Conservation (phyloP, 2,113 vertebrate species). For the Strix uralensis region DNA sequence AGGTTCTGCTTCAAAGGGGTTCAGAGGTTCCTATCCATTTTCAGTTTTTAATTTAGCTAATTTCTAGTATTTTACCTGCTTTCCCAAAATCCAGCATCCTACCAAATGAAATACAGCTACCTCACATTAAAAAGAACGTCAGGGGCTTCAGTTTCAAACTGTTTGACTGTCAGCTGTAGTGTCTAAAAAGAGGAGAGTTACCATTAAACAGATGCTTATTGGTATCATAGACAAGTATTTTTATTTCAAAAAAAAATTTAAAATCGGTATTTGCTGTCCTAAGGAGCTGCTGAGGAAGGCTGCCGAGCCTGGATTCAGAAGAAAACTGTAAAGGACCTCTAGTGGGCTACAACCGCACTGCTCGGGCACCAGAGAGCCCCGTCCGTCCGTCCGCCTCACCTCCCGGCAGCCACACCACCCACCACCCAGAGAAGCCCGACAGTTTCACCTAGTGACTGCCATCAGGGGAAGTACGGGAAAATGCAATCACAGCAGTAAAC, state of each 20-base stretch:
- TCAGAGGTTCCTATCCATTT: not conserved
- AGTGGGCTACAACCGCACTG: constrained; percentile 2
- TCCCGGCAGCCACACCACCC: not conserved
- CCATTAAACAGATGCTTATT: not conserved
- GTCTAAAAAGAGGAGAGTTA: not conserved
- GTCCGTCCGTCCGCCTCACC: not conserved
- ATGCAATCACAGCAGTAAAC: not conserved
- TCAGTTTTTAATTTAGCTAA: not conserved
- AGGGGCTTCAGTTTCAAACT: not conserved
- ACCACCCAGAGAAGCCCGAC: not conserved
- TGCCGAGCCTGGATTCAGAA: not conserved
- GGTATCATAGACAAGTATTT: not conserved
- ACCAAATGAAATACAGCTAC: not conserved
- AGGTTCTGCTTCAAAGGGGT: not conserved
- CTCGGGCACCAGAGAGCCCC: not conserved
- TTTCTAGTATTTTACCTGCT: not conserved
- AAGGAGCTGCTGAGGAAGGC: not conserved
- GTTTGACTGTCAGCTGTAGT: not conserved
- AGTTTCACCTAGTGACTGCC: not conserved
- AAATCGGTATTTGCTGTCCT: not conserved
- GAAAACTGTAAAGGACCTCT: constrained; percentile 36
- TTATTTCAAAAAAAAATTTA: not conserved
- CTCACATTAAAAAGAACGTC: not conserved
- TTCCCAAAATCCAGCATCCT: not conserved
- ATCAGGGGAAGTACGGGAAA: not conserved